Base-by-base conservation (phyloP, 2,888 invertebrate species). In the Machimus atricapillus region DNA sequence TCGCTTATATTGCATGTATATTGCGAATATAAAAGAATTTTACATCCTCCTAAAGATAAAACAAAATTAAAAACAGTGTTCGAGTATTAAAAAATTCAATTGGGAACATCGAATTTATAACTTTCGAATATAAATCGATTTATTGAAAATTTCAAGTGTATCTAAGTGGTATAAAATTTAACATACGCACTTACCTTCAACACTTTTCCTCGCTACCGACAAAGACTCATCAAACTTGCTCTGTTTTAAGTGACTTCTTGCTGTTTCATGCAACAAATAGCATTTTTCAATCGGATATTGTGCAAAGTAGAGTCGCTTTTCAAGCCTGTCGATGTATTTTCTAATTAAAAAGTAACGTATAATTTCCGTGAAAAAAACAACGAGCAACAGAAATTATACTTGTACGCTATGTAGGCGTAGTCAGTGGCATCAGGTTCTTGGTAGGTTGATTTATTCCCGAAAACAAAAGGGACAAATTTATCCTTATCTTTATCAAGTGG, bases 401-500 rank as follows among this genome's bases (percentile, higher is more conserved):
- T 91, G 81, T 90, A 90, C 2, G 89, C 89, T 8, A 90, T 89
- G 40, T 89, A 79, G 19, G 88, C 89, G 52, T 89, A 88, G 88
- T 92, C 92, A 0, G 81, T 87, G 2, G 89, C 87, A 88, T 89
- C 89, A 0, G 90, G 89, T 73, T 90, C 88, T 31, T 89, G 89
- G 89, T 89, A 89, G 16, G 90, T 91, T 2, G 90, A 87, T 7
- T 89, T 91, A 88, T 92, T 90, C 0, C 92, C 92, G 58, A 92
- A 92, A 0, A 91, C 89, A 77, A 89, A 91, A 1, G 89, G 88
- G 8, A 83, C 73, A 3, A 43, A n/a, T 23, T 34, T 34, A n/a
- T 85, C 79, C 23, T 78, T 85, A 9, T 14, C 89, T 34, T 89
- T 87, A 14, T 87, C 87, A 19, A 78, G 56, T 3, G 77, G 85